Percentiles rank a stretch among this genome's conserved stretches.
phyloP scores from a whole-genome alignment of 2,888 invertebrate species.

The Pelosia muscerda region DNA sequence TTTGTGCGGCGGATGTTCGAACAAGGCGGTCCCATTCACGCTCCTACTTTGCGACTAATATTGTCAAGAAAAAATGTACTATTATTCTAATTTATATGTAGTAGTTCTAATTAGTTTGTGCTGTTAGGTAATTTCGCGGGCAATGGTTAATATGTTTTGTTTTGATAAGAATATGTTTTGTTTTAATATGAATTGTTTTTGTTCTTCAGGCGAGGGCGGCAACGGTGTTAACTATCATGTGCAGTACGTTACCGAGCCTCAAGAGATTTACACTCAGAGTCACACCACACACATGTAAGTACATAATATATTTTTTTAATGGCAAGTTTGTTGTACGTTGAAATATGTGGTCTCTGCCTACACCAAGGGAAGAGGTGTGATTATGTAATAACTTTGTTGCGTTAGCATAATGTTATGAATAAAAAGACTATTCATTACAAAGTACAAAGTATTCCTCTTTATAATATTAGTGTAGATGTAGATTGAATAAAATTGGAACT shows the following conservation, averaged over 20 bases:
- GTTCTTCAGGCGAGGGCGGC: slow-evolving; percentile 86
- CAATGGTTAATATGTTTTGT: not conserved
- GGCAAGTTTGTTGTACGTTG: too few relatives aligned
- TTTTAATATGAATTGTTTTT: slow-evolving; percentile 33
- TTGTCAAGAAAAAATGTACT: not conserved
- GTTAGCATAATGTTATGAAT: too few relatives aligned
- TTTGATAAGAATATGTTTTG: slow-evolving; percentile 12
- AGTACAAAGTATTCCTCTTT: too few relatives aligned
- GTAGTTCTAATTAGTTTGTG: not conserved
- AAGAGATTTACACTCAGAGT: slow-evolving; percentile 88
- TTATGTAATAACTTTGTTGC: too few relatives aligned
- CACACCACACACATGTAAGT: slow-evolving; percentile 87
- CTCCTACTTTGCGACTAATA: slow-evolving; percentile 15
- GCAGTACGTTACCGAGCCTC: slow-evolving; percentile 90
- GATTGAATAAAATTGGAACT: too few relatives aligned
- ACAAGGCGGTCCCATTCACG: slow-evolving; percentile 23
- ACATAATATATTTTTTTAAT: not conserved
- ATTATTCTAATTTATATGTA: not conserved
- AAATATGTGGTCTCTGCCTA: too few relatives aligned
- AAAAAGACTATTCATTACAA: too few relatives aligned
- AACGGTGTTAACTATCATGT: slow-evolving; percentile 90
- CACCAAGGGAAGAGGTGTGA: too few relatives aligned
- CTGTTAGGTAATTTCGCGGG: not conserved
- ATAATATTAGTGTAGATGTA: too few relatives aligned
- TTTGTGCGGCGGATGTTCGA: slow-evolving; percentile 33